Base-by-base conservation (phyloP, 2,113 vertebrate species). In the Muntiacus reevesi region DNA sequence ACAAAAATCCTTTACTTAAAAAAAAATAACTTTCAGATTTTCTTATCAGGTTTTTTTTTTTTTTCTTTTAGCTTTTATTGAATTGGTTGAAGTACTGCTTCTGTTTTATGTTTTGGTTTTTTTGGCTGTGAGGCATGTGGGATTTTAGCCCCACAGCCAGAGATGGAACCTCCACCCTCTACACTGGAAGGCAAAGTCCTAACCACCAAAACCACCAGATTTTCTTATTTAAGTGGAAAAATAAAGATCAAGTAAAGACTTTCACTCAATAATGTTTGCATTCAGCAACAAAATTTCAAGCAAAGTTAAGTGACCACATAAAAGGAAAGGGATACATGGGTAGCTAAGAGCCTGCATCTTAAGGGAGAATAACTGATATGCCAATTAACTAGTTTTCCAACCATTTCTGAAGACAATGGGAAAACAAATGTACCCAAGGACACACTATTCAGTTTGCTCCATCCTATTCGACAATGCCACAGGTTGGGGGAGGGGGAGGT, bases 181-280 rank as follows among this genome's bases (percentile, higher is more conserved):
- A 43, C 71, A 27, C 43, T 43, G 36, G 36, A 76, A 76, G 71
- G 40, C 71, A 76, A 76, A 27, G 40, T 27, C 71, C 23, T 43
- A 76, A 43, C 71, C 5, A 25, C 23, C 43, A 40, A 43, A 43
- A 76, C 40, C 71, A 43, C 91, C 23, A 36, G 15, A 10, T 62
- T 97, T 94, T 59, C 52, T 90, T 47, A 89, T 71, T 89, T 95
- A 82, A 85, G 17, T 90, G 74, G 10, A 67, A 84, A 97, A 94
- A 47, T 45, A 92, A 85, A 90, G 52, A 79, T 47, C 14, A 64
- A 92, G 15, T 71, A 57, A 71, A 8, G 7, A 89, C 78, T 97
- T 91, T 86, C 89, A 79, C 85, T 76, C 12, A 79, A 4, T 95
- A 94, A 79, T 79, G 25, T 82, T 89, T 97, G 50, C 89, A 57